phyloP scores from a whole-genome alignment of 2,888 invertebrate species.

The Stegophylla sp. region DNA sequence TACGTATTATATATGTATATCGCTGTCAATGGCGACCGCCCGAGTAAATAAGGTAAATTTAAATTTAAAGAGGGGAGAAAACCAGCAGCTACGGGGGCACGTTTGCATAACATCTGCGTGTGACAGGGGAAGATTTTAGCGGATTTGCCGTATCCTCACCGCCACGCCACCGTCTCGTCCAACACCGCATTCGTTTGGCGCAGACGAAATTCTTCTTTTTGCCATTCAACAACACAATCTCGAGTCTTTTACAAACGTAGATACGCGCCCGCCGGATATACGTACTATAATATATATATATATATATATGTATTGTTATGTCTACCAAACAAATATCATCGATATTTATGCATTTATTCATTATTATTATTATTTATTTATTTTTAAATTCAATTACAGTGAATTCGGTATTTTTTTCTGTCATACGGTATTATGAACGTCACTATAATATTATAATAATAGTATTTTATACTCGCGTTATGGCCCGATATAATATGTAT shows the following conservation, averaged over 20 bases:
- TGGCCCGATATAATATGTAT: too few species aligned
- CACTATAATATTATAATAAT: too few species aligned
- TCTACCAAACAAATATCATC: too few species aligned
- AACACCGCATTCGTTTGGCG: not conserved
- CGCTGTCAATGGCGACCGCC: too few species aligned
- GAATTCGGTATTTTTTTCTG: too few species aligned
- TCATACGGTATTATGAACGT: too few species aligned
- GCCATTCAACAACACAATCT: not conserved
- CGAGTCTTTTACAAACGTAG: not conserved
- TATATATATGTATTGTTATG: too few species aligned
- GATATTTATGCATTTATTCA: slow-evolving; percentile 9
- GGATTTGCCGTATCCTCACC: not conserved
- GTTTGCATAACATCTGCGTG: slow-evolving; percentile 35
- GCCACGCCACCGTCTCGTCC: not conserved
- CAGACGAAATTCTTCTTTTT: slow-evolving; percentile 19
- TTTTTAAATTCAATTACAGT: too few species aligned
- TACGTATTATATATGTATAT: too few species aligned
- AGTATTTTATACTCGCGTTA: too few species aligned
- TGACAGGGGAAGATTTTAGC: slow-evolving; percentile 40
- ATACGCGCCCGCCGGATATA: not conserved
- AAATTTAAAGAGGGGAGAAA: slow-evolving; percentile 32
- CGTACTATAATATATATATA: too few species aligned
- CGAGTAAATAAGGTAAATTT: slow-evolving; percentile 45
- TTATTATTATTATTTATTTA: too few species aligned
- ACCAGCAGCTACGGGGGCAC: not conserved